Base-by-base conservation (phyloP, 2,797 vertebrate genomes). In the Salarias fasciatus region DNA sequence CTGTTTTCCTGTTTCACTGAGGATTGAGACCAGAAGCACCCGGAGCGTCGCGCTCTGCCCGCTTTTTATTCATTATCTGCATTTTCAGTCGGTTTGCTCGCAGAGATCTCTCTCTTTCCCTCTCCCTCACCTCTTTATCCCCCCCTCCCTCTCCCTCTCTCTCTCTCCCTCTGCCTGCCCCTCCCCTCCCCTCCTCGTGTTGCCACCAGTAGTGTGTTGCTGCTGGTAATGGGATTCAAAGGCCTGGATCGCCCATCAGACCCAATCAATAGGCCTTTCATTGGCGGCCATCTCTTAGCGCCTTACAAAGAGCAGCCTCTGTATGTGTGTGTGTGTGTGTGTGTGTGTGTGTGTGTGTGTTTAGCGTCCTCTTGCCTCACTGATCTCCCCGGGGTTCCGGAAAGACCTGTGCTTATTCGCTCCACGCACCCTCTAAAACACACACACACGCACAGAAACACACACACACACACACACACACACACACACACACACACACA, bases 251-350 rank as follows among this genome's bases (percentile, higher is more conserved):
- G 59, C 79, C 90, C 91, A 93, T 92, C 90, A 88, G 76, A 87
- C 72, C 79, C 87, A 88, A 93, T 94, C 93, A 92, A 94, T 93
- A 93, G 89, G 84, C 86, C 89, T 92, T 94, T 94, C 91, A 93
- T 93, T 92, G 85, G 90, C 87, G 65, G 88, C 89, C 87, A 91
- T 92, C 89, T 90, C 88, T 91, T 88, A 91, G 83, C 83, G 79
- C 87, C 89, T 85, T 85, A 92, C 91, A 93, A 92, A 91, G 88
- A 88, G 75, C 84, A 77, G 84, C 74, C 79, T 83, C 64, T 86
- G 77, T 70, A 73, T 80, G 75, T 81, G 57, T 79, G 67, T 78
- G 68, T 76, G 62, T 67, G 58, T 75, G 55, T 80, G 67, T 76
- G 53, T 69, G 60, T 55, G 57, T 66, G 61, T 53, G 60, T 43